phyloP scores from a whole-genome alignment of 2,113 vertebrate species.

The Etheostoma cragini region DNA sequence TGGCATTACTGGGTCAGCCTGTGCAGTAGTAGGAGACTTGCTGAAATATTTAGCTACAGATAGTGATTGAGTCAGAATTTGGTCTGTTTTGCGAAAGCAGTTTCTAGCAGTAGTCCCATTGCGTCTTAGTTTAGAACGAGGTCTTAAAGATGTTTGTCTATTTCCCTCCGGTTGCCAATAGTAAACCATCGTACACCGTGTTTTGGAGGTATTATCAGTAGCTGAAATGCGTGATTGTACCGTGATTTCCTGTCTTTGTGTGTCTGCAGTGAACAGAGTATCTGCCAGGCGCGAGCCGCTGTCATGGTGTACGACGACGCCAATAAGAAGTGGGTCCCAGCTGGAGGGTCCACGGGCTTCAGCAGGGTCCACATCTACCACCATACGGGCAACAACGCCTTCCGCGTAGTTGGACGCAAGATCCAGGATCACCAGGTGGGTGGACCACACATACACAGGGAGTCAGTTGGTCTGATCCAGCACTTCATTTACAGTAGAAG shows the following conservation, averaged over 20 bases:
- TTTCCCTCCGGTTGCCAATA: background rate
- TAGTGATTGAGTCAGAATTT: background rate
- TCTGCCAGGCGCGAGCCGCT: conserved; percentile 98
- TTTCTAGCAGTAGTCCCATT: no score
- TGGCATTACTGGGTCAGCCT: background rate
- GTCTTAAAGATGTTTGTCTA: no score
- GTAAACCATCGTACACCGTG: background rate
- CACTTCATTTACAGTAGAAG: no score
- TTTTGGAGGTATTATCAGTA: background rate
- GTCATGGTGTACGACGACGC: conserved; percentile 99
- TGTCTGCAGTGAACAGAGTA: conserved; percentile 95
- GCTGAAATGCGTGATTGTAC: background rate
- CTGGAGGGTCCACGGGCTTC: conserved; percentile 96
- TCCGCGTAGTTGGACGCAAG: conserved; percentile 97
- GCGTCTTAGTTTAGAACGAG: no score
- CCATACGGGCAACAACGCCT: conserved; percentile 98
- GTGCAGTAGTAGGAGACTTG: background rate
- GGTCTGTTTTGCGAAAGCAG: background rate
- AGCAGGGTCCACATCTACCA: conserved; percentile 99
- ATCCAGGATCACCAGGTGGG: conserved; percentile 99
- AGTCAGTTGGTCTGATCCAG: background rate
- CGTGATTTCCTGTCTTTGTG: conserved; percentile 1
- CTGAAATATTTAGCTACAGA: background rate
- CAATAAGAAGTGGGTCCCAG: conserved; percentile 99
- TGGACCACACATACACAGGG: background rate